Evolutionary conservation across 2,888 invertebrate genomes (phyloP).

Genomic region (Phania funesta): DNA sequence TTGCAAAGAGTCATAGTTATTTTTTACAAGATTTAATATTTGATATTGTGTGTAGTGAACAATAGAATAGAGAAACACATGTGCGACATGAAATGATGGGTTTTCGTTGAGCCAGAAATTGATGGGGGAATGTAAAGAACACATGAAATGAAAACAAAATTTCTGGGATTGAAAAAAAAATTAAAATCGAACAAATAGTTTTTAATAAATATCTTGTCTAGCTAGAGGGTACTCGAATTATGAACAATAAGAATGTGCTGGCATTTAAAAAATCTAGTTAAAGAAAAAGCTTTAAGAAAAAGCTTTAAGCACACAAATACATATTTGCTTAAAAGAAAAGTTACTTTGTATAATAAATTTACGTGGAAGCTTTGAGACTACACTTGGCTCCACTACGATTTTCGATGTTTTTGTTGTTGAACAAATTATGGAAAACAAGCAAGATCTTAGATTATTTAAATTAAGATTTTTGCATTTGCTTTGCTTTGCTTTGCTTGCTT

Average conservation of each 20-base stretch:
- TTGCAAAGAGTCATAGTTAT: slow-evolving; percentile 40
- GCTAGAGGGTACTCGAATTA: too few species aligned
- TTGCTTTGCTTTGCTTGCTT: neutral
- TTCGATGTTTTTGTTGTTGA: neutral
- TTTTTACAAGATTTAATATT: slow-evolving; percentile 21
- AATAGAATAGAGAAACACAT: neutral
- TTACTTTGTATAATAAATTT: neutral
- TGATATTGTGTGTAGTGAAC: neutral
- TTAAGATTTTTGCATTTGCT: neutral
- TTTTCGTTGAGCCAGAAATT: too few species aligned
- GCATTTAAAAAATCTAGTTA: too few species aligned
- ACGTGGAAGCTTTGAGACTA: neutral
- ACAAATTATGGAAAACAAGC: neutral
- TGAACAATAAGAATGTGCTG: too few species aligned
- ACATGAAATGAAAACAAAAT: neutral
- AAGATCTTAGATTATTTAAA: neutral
- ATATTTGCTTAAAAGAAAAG: neutral
- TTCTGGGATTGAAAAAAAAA: neutral
- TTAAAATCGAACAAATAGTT: neutral
- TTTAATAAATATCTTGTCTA: too few species aligned
- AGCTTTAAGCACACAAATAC: neutral
- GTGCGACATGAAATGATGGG: neutral
- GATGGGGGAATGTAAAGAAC: too few species aligned
- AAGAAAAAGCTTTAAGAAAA: too few species aligned
- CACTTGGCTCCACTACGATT: neutral